Conservation (phyloP, 2,113 vertebrate species). For the Apistogramma diplotaenia region DNA sequence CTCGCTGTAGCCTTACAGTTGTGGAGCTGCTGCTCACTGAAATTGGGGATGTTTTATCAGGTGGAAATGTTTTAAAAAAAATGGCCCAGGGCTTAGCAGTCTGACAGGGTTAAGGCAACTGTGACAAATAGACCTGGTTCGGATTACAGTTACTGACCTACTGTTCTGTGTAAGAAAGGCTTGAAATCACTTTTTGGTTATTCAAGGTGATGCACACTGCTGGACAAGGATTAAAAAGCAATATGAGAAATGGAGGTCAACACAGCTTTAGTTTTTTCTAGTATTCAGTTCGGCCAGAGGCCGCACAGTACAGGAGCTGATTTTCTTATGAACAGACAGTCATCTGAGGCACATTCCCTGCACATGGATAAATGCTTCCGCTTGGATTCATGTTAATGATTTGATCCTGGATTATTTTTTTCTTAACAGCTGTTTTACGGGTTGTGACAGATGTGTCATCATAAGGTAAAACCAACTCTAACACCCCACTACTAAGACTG, state of each 20-base stretch:
- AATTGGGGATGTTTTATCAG: not conserved
- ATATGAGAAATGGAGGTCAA: not conserved
- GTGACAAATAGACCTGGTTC: conserved; percentile 9
- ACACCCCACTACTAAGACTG: not conserved
- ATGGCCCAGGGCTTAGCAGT: not conserved
- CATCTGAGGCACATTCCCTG: not conserved
- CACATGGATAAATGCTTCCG: not conserved
- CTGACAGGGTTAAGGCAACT: not conserved
- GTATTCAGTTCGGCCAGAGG: not conserved
- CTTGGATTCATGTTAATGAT: not conserved
- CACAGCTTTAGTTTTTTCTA: not conserved
- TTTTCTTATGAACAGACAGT: not conserved
- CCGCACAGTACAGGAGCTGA: not conserved
- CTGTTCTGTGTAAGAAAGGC: not conserved
- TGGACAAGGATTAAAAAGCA: not conserved
- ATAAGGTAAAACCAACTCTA: not conserved
- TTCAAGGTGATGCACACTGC: not conserved
- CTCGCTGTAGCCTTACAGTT: not conserved
- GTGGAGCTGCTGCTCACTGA: not conserved
- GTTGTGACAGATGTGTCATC: not conserved
- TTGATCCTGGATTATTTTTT: not conserved
- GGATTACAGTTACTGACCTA: not conserved
- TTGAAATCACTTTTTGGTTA: not conserved
- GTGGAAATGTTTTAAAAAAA: not conserved
- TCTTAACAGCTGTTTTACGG: not conserved